A percentile compares a stretch with the other conserved stretches of the same genome.
Conservation (phyloP, 2,113 vertebrate genomes). For the Xenopus borealis region DNA sequence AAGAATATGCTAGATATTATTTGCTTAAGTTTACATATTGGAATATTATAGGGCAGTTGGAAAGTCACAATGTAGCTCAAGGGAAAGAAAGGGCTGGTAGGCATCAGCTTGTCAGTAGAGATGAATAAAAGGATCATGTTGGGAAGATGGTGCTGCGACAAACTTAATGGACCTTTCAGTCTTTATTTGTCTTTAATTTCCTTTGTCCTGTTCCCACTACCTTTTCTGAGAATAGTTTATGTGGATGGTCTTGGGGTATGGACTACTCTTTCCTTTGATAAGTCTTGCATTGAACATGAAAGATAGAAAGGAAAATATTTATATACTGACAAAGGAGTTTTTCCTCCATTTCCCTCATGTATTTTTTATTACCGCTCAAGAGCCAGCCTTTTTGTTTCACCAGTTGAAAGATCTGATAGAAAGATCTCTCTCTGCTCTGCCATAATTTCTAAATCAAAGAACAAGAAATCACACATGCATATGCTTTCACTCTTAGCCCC, state of each 20-base stretch:
- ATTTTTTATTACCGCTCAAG: too few species aligned
- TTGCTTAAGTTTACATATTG: constrained; percentile 18
- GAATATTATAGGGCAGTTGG: not conserved
- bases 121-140: constrained; percentile 27
- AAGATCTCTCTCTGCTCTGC: too few species aligned
- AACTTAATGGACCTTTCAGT: constrained; percentile 42
- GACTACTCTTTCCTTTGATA: constrained; percentile 67
- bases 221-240: constrained; percentile 42
- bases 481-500: too few species aligned
- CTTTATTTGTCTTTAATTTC: constrained; percentile 44
- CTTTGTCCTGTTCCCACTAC: constrained; percentile 32
- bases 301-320: constrained; percentile 70
- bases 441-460: too few species aligned
- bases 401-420: too few species aligned
- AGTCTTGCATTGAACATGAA: constrained; percentile 71
- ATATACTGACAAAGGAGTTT: constrained; percentile 76
- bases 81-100: constrained; percentile 14
- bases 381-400: too few species aligned
- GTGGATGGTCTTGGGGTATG: constrained; percentile 59
- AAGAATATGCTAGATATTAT: not conserved
- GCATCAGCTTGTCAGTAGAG: constrained; percentile 18
- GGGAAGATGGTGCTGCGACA: constrained; percentile 31
- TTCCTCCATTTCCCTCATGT: constrained; percentile 4
- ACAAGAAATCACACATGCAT: too few species aligned
- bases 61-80: constrained; percentile 1